Percentiles rank a stretch among this genome's conserved stretches.
Conservation (phyloP, 2,113 vertebrate genomes). For the Drymodes brunneopygia region DNA sequence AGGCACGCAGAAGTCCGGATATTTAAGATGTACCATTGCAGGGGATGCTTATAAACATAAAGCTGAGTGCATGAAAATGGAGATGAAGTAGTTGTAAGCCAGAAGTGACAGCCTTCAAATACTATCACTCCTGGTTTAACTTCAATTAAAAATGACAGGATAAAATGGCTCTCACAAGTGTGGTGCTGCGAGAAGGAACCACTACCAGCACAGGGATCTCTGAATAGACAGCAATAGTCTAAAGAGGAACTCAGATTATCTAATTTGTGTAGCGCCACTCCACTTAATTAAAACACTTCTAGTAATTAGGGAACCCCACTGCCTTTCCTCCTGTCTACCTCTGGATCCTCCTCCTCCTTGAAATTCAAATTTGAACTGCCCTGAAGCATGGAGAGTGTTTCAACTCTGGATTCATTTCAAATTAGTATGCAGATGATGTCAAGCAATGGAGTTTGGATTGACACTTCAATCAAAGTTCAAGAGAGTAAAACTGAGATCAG, state of each 20-base stretch:
- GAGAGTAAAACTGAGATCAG: neutral
- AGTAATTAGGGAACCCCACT: neutral
- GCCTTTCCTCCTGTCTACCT: neutral
- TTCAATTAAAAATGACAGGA: neutral
- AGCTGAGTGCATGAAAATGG: neutral
- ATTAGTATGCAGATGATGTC: neutral
- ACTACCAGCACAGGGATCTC: neutral
- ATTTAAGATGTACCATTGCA: neutral
- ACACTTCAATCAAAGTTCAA: neutral
- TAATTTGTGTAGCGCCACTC: neutral
- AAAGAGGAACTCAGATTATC: neutral
- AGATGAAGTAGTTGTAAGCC: neutral
- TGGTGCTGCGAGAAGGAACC: neutral
- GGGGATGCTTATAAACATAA: neutral
- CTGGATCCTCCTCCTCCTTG: neutral
- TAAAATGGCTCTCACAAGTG: neutral
- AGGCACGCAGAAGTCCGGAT: fast-evolving
- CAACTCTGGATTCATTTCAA: neutral
- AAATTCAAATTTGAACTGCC: neutral
- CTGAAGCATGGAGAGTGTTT: neutral
- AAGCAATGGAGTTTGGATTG: neutral
- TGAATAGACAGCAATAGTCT: neutral
- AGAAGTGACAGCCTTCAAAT: conserved; percentile 11
- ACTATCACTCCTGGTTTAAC: neutral
- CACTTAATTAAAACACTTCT: neutral